A percentile compares a stretch with the other conserved stretches of the same genome.
Evolutionary conservation across 2,888 invertebrate species (phyloP).

Genomic region (Alsophila aescularia): DNA sequence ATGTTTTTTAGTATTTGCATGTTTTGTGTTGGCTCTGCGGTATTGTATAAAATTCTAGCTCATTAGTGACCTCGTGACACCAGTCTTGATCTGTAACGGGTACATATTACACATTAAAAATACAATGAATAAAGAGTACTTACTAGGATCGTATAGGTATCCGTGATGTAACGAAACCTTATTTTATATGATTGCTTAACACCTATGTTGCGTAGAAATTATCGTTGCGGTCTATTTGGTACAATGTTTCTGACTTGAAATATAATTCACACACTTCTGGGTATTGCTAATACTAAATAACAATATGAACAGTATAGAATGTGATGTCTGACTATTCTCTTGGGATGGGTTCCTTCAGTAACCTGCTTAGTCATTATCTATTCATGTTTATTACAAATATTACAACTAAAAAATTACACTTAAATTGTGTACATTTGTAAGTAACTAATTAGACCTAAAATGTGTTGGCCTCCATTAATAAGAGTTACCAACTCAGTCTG

Average conservation of each 20-base stretch:
- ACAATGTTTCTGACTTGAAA: constrained; percentile 1
- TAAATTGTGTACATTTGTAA: too few species aligned
- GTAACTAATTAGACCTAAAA: too few species aligned
- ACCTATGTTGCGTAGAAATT: constrained; percentile 1
- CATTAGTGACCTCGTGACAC: constrained; percentile 19
- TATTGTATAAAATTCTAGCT: constrained; percentile 23
- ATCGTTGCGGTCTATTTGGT: constrained; percentile 12
- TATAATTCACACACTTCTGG: too few species aligned
- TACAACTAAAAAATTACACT: too few species aligned
- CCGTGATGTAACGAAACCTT: constrained; percentile 16
- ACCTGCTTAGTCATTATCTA: too few species aligned
- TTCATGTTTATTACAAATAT: too few species aligned
- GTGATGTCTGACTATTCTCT: too few species aligned
- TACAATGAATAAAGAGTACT: neutral
- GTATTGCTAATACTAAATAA: too few species aligned
- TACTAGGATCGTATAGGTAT: neutral
- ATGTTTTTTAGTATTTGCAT: constrained; percentile 25
- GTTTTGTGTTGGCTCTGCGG: constrained; percentile 1
- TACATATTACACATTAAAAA: neutral
- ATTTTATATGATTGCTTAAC: constrained; percentile 12
- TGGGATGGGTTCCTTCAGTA: too few species aligned
- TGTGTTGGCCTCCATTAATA: too few species aligned
- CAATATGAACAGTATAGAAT: too few species aligned
- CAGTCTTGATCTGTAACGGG: neutral
- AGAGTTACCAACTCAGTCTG: too few species aligned